Evolutionary conservation across 2,888 invertebrate species (phyloP).

Genomic region (Diaperis boleti): DNA sequence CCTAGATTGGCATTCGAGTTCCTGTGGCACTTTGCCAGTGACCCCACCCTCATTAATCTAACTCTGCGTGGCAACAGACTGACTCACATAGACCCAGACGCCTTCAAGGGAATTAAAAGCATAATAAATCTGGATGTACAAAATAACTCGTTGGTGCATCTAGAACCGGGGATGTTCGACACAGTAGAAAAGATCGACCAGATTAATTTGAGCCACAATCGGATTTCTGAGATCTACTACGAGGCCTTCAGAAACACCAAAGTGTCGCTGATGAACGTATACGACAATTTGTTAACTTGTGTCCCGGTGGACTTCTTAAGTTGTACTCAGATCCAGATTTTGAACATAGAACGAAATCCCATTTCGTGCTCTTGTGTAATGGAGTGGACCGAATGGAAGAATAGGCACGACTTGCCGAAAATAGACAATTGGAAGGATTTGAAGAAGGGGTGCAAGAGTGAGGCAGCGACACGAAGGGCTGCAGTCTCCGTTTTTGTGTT

Average conservation of each 20-base stretch:
- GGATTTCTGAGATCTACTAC: neutral
- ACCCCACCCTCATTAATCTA: neutral
- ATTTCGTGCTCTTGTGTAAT: constrained; percentile 13
- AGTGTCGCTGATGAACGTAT: neutral
- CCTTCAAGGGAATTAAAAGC: constrained; percentile 12
- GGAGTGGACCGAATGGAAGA: constrained; percentile 2
- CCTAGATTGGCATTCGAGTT: constrained; percentile 3
- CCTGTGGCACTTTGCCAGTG: neutral
- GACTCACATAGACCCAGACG: neutral
- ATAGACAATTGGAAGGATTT: neutral
- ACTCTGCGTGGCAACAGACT: constrained; percentile 4
- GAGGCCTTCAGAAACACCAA: constrained; percentile 21
- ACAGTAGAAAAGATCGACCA: neutral
- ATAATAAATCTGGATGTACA: constrained; percentile 4
- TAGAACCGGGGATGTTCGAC: constrained; percentile 22
- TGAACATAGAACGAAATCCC: constrained; percentile 15
- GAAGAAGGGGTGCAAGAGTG: neutral
- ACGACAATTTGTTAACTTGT: constrained; percentile 17
- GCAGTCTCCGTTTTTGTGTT: too few species aligned
- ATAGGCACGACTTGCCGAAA: neutral
- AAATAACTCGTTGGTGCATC: constrained; percentile 10
- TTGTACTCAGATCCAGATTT: neutral
- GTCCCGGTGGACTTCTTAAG: constrained; percentile 14
- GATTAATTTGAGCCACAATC: constrained; percentile 12
- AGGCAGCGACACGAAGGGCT: neutral